Percentiles rank a stretch among this genome's conserved stretches.
phyloP scores from a whole-genome alignment of 2,797 vertebrate genomes.

The Phrynocephalus forsythii region DNA sequence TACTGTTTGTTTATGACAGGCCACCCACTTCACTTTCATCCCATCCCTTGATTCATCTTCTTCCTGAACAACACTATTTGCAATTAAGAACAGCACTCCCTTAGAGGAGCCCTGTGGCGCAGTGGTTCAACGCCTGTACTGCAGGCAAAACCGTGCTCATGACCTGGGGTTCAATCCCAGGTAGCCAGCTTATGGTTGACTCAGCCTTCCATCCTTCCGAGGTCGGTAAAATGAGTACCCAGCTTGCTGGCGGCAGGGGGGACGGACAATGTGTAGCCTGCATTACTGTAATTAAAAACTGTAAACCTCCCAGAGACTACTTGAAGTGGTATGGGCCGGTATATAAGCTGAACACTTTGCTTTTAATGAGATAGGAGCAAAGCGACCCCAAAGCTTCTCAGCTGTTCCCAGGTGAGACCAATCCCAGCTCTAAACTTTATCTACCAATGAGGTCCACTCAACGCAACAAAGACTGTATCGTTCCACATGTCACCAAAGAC shows the following conservation, averaged over 20 bases:
- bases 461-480: neutral
- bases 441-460: neutral
- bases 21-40: conserved; percentile 17
- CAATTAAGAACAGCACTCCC: conserved; percentile 45
- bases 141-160: no score
- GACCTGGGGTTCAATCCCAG: no score
- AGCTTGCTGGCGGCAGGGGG: no score
- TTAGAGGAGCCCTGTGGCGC: neutral
- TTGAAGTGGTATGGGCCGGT: no score
- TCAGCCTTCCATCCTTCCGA: no score
- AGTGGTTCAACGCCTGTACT: no score
- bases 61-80: conserved; percentile 49
- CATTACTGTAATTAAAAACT: no score
- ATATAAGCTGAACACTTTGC: no score
- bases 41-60: conserved; percentile 57
- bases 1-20: conserved; percentile 51
- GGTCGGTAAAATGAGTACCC: no score
- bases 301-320: no score
- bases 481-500: neutral
- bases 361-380: conserved; percentile 47
- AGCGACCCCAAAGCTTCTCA: neutral
- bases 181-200: no score
- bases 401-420: neutral
- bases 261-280: no score
- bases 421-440: neutral